Evolutionary conservation across 2,797 vertebrate genomes (phyloP).

Genomic region (Channa striata): DNA sequence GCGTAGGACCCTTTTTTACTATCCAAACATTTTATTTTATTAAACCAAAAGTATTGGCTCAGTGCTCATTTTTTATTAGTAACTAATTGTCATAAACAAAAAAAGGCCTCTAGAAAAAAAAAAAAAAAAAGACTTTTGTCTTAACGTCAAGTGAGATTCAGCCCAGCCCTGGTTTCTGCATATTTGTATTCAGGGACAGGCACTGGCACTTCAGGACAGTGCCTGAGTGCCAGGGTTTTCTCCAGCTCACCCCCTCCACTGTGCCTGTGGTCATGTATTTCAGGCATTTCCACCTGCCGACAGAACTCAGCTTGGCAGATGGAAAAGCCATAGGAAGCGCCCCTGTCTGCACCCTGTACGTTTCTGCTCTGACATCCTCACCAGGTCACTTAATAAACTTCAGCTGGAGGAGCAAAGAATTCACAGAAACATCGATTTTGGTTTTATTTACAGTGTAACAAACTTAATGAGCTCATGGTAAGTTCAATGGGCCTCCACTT

Average conservation of each 20-base stretch:
- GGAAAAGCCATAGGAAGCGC: conserved; percentile 62
- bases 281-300: conserved; percentile 81
- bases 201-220: conserved; percentile 44
- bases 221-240: conserved; percentile 47
- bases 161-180: conserved; percentile 30
- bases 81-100: background rate
- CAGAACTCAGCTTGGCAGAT: conserved; percentile 74
- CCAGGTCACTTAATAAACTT: conserved; percentile 38
- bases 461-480: no score
- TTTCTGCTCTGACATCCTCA: conserved; percentile 47
- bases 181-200: conserved; percentile 29
- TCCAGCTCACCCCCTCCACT: conserved; percentile 31
- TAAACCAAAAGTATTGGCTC: background rate
- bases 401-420: conserved; percentile 17
- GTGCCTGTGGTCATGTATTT: conserved; percentile 77
- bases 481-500: no score
- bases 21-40: background rate
- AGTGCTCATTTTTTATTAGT: background rate
- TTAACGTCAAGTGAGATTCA: background rate
- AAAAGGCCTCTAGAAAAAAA: background rate
- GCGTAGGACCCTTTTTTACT: background rate
- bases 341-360: conserved; percentile 62
- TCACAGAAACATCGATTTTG: conserved; percentile 5
- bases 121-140: no score
- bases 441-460: background rate